phyloP scores from a whole-genome alignment of 2,888 invertebrate genomes.

The Zygogramma bicolorata region DNA sequence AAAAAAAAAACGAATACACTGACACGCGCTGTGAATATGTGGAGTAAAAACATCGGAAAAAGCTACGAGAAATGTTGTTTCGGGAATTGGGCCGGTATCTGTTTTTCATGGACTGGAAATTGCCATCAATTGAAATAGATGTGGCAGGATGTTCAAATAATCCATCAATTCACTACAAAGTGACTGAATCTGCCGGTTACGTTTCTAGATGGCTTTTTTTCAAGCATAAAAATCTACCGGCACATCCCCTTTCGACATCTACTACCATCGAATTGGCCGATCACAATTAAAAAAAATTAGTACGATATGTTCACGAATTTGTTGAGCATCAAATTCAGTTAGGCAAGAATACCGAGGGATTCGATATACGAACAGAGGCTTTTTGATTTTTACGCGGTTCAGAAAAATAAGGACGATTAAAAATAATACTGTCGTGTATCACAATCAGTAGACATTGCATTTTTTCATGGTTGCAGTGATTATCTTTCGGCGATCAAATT shows the following conservation, averaged over 20 bases:
- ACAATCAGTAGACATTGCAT: no score
- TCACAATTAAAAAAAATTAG: background rate
- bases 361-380: conserved; percentile 1
- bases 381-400: background rate
- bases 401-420: background rate
- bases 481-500: no score
- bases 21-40: conserved; percentile 63
- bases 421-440: background rate
- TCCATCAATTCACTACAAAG: no score
- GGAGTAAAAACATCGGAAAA: conserved; percentile 59
- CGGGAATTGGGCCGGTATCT: background rate
- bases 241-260: background rate
- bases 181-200: no score
- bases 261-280: background rate
- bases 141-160: no score
- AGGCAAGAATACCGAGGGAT: no score
- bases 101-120: background rate
- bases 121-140: no score
- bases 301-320: background rate
- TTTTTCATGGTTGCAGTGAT: no score
- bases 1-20: conserved; percentile 52
- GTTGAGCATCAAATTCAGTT: conserved; percentile 11
- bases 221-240: background rate
- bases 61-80: background rate
- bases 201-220: no score